Evolutionary conservation across 1,140 invertebrate species (phyloP).

Genomic region (Mylabris phalerata): DNA sequence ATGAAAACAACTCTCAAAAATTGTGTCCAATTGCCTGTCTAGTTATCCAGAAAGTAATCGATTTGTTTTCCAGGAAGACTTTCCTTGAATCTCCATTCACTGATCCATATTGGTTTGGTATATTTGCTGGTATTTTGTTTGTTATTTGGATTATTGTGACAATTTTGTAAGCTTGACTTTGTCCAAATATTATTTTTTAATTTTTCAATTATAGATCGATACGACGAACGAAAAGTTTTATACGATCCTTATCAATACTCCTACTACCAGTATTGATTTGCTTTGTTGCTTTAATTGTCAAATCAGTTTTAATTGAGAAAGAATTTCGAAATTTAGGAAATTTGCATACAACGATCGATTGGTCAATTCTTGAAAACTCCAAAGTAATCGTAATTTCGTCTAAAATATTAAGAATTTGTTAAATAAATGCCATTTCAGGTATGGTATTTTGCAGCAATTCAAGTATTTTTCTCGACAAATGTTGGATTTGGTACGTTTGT

Average conservation of each 20-base stretch:
- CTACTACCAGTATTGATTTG: constrained; percentile 32
- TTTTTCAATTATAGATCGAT: constrained; percentile 41
- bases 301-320: constrained; percentile 26
- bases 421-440: constrained; percentile 39
- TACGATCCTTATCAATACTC: constrained; percentile 40
- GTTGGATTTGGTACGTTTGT: constrained; percentile 53
- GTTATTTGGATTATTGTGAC: constrained; percentile 46
- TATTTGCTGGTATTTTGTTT: constrained; percentile 43
- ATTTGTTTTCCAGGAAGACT: constrained; percentile 41
- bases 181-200: constrained; percentile 2
- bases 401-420: not conserved
- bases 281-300: constrained; percentile 33
- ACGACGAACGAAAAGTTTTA: constrained; percentile 43
- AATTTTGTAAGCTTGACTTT: constrained; percentile 40
- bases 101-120: constrained; percentile 46
- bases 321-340: constrained; percentile 24
- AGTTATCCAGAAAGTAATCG: not conserved
- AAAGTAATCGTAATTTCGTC: constrained; percentile 26
- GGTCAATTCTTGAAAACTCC: constrained; percentile 33
- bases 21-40: not conserved
- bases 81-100: constrained; percentile 44
- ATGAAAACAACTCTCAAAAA: not conserved
- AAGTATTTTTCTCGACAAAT: constrained; percentile 51
- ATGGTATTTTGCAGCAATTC: constrained; percentile 51
- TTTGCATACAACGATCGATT: constrained; percentile 29